These are phyloP conservation scores for Balearica regulorum DNA, from an alignment of 2,797 vertebrate species.

Conservation along the genomic window DNA sequence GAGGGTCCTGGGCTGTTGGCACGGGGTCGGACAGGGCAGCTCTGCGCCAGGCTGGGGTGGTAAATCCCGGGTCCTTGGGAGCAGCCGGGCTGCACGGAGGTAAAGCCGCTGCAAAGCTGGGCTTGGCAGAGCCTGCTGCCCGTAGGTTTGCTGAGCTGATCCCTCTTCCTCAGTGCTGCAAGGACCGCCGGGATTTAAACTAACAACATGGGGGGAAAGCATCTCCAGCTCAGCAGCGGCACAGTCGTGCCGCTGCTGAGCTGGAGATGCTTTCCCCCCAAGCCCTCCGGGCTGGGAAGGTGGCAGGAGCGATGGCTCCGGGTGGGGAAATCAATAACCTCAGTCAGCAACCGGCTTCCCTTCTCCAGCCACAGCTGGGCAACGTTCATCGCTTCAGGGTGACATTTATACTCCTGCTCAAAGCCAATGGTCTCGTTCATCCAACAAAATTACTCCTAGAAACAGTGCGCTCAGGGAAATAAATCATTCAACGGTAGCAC, in stretches of 20 bases:
- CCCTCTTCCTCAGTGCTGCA: neutral
- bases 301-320: accelerated
- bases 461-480: accelerated
- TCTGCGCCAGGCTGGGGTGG: neutral
- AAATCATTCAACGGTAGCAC: accelerated
- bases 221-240: neutral
- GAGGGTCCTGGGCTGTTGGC: neutral
- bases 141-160: neutral
- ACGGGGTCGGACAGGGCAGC: neutral
- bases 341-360: neutral
- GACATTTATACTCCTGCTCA: neutral
- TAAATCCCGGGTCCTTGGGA: neutral
- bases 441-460: neutral
- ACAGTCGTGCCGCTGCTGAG: no score
- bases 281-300: accelerated
- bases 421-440: neutral
- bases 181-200: accelerated
- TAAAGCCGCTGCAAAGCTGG: neutral
- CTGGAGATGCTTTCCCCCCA: no score
- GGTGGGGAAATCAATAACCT: neutral
- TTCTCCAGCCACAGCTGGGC: neutral
- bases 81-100: neutral
- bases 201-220: accelerated
- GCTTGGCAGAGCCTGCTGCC: neutral
- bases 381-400: accelerated